A percentile compares a stretch with the other conserved stretches of the same genome.
phyloP scores from a whole-genome alignment of 2,797 vertebrate genomes.

The Hippoglossus hippoglossus region DNA sequence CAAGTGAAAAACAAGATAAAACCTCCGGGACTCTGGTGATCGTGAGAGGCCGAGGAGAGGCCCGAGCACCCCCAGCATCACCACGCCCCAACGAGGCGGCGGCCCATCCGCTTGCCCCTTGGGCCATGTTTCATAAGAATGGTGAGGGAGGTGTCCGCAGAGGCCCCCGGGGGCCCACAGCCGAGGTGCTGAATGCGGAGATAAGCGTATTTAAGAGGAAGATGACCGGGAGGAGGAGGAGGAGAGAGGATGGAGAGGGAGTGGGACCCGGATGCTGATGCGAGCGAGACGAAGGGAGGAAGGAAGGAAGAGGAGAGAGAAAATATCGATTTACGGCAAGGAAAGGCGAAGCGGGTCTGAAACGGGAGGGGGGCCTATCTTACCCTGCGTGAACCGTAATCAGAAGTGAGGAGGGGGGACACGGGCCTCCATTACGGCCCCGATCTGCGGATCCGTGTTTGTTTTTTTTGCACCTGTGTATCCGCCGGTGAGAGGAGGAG shows the following conservation, averaged over 20 bases:
- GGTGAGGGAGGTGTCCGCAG: constrained; percentile 38
- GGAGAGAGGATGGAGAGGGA: constrained; percentile 63
- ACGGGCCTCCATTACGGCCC: constrained; percentile 21
- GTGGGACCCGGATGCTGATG: constrained; percentile 86
- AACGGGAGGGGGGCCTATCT: constrained; percentile 58
- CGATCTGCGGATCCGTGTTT: not conserved
- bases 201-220: constrained; percentile 48
- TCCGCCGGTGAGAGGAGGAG: constrained; percentile 77
- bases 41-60: too few relatives aligned
- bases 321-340: constrained; percentile 82
- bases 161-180: constrained; percentile 42
- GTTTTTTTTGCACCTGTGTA: constrained; percentile 56
- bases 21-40: too few relatives aligned
- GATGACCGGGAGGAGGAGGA: constrained; percentile 10
- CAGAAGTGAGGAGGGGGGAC: constrained; percentile 41
- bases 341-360: constrained; percentile 69
- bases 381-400: constrained; percentile 50
- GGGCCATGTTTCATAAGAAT: constrained; percentile 19
- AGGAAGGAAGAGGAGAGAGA: constrained; percentile 80
- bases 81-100: too few relatives aligned
- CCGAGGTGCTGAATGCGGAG: constrained; percentile 68
- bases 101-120: constrained; percentile 23
- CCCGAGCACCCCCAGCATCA: not conserved
- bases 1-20: too few relatives aligned
- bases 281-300: constrained; percentile 80